Percentiles rank a stretch among this genome's conserved stretches.
phyloP scores from a whole-genome alignment of 2,888 invertebrate species.

The Incurvaria masculella region DNA sequence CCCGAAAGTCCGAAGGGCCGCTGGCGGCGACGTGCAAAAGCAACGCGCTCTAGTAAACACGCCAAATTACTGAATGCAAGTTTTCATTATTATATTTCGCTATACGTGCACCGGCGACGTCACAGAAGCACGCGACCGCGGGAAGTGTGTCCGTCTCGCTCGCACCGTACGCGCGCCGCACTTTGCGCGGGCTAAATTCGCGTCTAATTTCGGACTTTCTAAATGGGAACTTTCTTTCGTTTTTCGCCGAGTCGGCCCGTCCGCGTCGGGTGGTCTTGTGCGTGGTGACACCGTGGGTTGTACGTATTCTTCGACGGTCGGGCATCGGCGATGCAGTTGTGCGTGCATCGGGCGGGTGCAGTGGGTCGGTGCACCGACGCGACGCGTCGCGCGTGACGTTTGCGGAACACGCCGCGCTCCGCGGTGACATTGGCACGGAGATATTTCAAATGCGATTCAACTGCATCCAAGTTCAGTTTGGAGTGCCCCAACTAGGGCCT shows the following conservation, averaged over 20 bases:
- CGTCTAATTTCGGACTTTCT: constrained; percentile 36
- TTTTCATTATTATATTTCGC: constrained; percentile 54
- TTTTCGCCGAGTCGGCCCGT: not conserved
- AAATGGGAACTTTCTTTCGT: constrained; percentile 23
- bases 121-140: constrained; percentile 41
- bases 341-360: not conserved
- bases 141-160: constrained; percentile 36
- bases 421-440: not conserved
- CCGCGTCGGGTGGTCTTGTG: not conserved
- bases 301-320: not conserved
- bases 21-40: constrained; percentile 40
- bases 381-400: not conserved
- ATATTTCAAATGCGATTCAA: not conserved
- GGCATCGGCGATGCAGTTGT: not conserved
- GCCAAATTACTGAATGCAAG: constrained; percentile 54
- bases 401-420: not conserved
- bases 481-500: no score
- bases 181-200: constrained; percentile 29
- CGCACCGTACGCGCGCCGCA: constrained; percentile 20
- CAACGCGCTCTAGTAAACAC: constrained; percentile 52
- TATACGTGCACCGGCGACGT: constrained; percentile 52
- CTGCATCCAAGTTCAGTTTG: no score
- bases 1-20: constrained; percentile 15
- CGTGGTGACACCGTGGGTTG: no score
- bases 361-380: not conserved